Evolutionary conservation across 2,888 invertebrate species (phyloP), one percentile per base, ranked within the genome.

Genomic region (Acanthococcus lagerstroemiae): DNA sequence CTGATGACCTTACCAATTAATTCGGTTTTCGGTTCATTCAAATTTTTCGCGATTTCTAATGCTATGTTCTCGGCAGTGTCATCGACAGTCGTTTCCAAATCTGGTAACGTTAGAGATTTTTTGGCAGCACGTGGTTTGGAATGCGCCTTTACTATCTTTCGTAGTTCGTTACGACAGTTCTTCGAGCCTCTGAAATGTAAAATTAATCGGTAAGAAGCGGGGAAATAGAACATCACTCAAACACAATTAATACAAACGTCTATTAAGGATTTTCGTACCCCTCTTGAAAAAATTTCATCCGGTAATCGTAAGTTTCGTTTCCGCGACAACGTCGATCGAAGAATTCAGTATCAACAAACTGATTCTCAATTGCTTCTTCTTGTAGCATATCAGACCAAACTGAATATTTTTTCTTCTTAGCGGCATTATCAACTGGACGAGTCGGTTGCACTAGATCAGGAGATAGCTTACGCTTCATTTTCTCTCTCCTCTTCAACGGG

Each of bases 291-390:
- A 54, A 52, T 44, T 63, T 63, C 63, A 63, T 52, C 17, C 37
- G 27, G 25, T 63, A 63, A 15, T 63, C 54, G 17, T 63, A 63
- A 3, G 52, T 52, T 37, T 63, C 63, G 17, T 63, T 63, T 24
- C 63, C 63, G 21, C 63, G 52, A 54, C 44, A 19, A 1, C 63
- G 52, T 25, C 58, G 22, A 48, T 46, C 25, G 63, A 63, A 63
- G 50, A 63, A 63, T 37, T 54, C 37, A 52, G 63, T 54, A 19
- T 54, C 37, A 7, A 52, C 52, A 44, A 63, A 63, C 50, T 63
- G 54, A 17, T 63, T 44, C 44, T 54, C 63, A 15, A 63, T 63
- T 4, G 52, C 63, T 7, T 63, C 63, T n/a, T 63, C 54, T 63
- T 63, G 52, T 4, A 63, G 15, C 17, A 63, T 63, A 21, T 63